Percentiles rank a stretch among this genome's conserved stretches.
phyloP scores from a whole-genome alignment of 2,888 invertebrate species.

The Caenorhabditis sp. region DNA sequence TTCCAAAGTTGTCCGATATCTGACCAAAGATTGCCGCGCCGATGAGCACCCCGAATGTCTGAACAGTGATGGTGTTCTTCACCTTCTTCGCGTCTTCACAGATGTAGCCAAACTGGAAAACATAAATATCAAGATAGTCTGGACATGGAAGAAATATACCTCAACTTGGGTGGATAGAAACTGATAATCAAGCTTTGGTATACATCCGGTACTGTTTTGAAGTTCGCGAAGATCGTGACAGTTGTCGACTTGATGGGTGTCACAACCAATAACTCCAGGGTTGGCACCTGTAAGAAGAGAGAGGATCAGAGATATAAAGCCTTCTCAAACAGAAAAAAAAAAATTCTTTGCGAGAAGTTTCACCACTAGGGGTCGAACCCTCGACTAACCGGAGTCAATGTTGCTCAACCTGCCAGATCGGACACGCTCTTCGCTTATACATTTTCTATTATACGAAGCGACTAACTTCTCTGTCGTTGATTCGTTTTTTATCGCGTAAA shows the following conservation, averaged over 20 bases:
- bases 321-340: too few species aligned
- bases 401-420: too few species aligned
- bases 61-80: conserved; percentile 53
- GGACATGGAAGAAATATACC: conserved; percentile 4
- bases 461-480: too few species aligned
- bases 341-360: too few species aligned
- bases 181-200: conserved; percentile 29
- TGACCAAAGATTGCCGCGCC: conserved; percentile 63
- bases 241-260: neutral
- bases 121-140: neutral
- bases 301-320: neutral
- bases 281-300: conserved; percentile 16
- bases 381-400: too few species aligned
- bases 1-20: conserved; percentile 54
- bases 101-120: conserved; percentile 48
- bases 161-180: conserved; percentile 41
- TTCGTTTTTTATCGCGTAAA: too few species aligned
- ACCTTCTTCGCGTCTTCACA: conserved; percentile 50
- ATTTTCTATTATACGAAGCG: too few species aligned
- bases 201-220: conserved; percentile 22
- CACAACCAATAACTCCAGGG: conserved; percentile 31
- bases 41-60: conserved; percentile 58
- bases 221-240: conserved; percentile 18
- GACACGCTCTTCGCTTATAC: too few species aligned
- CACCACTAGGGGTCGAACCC: too few species aligned